These are phyloP conservation scores for Aphelocoma coerulescens DNA, from an alignment of 2,113 vertebrate genomes.

Conservation along the genomic window DNA sequence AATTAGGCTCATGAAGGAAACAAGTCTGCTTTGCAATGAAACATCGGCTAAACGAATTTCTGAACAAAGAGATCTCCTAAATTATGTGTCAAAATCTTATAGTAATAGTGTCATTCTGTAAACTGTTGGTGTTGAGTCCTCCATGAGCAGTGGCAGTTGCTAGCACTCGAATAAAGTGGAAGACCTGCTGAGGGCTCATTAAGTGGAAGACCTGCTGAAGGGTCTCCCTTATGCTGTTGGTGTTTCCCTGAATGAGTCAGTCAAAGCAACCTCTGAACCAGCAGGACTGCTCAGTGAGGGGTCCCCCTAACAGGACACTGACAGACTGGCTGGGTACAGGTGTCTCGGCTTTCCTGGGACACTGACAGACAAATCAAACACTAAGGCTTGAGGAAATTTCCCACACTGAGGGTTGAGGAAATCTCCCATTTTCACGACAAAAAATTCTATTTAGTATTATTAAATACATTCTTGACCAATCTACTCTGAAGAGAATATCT, in stretches of 20 bases:
- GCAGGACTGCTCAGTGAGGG: not conserved
- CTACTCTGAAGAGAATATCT: not conserved
- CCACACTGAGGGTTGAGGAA: not conserved
- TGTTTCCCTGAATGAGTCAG: not conserved
- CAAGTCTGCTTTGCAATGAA: not conserved
- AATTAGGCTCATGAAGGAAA: not conserved
- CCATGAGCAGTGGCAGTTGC: not conserved
- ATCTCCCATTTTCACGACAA: not conserved
- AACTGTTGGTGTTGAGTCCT: not conserved
- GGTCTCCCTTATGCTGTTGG: not conserved
- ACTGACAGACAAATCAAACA: not conserved
- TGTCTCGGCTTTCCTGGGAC: fast-evolving
- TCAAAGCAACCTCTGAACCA: fast-evolving
- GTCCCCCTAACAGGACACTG: fast-evolving
- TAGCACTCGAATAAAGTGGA: not conserved
- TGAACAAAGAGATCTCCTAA: not conserved
- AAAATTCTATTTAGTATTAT: not conserved
- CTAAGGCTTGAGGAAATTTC: not conserved
- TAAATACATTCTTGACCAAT: not conserved
- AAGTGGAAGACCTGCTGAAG: not conserved
- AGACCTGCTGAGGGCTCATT: not conserved
- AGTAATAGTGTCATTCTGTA: not conserved
- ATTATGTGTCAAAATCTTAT: not conserved
- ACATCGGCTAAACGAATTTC: not conserved
- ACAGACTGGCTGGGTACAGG: no score